Evolutionary conservation across 2,888 invertebrate genomes (phyloP).

Genomic region (Sesamia inferens): DNA sequence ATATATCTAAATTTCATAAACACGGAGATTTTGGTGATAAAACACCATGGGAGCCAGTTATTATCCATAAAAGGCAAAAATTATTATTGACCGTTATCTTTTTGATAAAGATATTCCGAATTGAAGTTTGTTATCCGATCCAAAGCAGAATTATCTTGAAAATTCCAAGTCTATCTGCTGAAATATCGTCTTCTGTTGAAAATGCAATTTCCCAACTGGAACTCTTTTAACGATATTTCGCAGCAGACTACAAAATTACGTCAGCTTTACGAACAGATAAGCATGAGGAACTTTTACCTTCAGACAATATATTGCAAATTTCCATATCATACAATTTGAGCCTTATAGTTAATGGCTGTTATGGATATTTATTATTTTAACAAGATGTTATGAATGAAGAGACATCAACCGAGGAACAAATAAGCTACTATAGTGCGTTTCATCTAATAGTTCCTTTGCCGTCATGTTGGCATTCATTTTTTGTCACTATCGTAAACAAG

Average conservation of each 20-base stretch:
- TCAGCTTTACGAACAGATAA: neutral
- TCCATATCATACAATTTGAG: neutral
- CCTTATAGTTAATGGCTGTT: neutral
- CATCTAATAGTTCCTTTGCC: too few species aligned
- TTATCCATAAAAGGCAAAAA: constrained; percentile 62
- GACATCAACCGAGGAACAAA: neutral
- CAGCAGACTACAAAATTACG: neutral
- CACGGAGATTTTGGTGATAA: constrained; percentile 70
- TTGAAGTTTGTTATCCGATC: constrained; percentile 32
- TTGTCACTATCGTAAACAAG: too few species aligned
- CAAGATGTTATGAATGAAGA: neutral
- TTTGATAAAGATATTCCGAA: constrained; percentile 60
- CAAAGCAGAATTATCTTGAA: constrained; percentile 17
- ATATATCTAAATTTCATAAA: constrained; percentile 72
- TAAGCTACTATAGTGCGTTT: too few species aligned
- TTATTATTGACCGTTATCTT: constrained; percentile 59
- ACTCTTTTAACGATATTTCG: neutral
- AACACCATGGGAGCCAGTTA: constrained; percentile 70
- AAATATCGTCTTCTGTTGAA: constrained; percentile 6
- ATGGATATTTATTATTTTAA: neutral
- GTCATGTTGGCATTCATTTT: too few species aligned
- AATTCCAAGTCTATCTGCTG: neutral
- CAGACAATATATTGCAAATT: neutral
- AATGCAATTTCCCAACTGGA: constrained; percentile 1
- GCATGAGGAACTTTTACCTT: constrained; percentile 1